A percentile compares a stretch with the other conserved stretches of the same genome.
Evolutionary conservation across 2,113 vertebrate species (phyloP).

Genomic region (Trematocara marginatum): DNA sequence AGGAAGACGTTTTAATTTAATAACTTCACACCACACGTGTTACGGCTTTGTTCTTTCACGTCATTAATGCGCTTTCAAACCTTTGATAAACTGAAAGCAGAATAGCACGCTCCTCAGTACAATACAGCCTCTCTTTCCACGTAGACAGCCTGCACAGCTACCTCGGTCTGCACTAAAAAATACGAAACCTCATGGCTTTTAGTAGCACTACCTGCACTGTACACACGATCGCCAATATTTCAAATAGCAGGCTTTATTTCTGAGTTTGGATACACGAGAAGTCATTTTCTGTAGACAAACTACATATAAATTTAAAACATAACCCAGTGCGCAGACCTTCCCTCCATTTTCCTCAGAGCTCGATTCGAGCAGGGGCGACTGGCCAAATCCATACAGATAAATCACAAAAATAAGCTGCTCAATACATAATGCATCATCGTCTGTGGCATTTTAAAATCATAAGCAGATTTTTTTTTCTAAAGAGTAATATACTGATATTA

Average conservation of each 20-base stretch:
- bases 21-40: slow-evolving; percentile 25
- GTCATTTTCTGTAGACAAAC: slow-evolving; percentile 4
- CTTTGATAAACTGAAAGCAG: slow-evolving; percentile 1
- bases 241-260: not conserved
- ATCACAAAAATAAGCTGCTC: slow-evolving; percentile 64
- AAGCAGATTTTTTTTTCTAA: slow-evolving; percentile 48
- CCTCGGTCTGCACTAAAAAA: not conserved
- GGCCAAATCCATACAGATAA: slow-evolving; percentile 62
- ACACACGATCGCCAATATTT: not conserved
- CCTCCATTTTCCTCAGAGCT: slow-evolving; percentile 21
- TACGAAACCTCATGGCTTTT: not conserved
- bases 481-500: slow-evolving; percentile 30
- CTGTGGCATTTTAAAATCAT: slow-evolving; percentile 46
- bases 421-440: slow-evolving; percentile 40
- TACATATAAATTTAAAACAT: slow-evolving; percentile 36
- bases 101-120: not conserved
- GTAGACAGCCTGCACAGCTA: not conserved
- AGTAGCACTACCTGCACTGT: not conserved
- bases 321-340: slow-evolving; percentile 21
- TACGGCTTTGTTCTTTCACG: slow-evolving; percentile 36
- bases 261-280: not conserved
- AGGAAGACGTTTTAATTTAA: slow-evolving; percentile 38
- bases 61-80: not conserved
- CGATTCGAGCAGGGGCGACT: slow-evolving; percentile 36
- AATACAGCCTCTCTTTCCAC: not conserved